phyloP scores from a whole-genome alignment of 2,888 invertebrate species.

The Tinea pellionella region DNA sequence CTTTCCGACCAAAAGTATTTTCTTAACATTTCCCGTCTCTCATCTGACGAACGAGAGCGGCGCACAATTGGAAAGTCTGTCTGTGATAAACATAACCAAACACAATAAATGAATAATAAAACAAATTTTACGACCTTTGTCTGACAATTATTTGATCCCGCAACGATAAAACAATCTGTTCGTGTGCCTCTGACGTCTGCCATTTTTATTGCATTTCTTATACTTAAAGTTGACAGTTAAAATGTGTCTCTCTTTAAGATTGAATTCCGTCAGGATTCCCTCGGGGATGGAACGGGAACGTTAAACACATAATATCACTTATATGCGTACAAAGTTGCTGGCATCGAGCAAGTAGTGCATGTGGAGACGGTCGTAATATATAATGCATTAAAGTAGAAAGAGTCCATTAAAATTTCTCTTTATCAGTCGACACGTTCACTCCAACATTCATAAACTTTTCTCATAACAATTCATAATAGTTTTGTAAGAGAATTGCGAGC shows the following conservation, averaged over 20 bases:
- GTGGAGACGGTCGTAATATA: too few relatives aligned
- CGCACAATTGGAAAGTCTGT: not conserved
- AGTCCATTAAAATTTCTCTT: not conserved
- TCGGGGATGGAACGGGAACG: too few relatives aligned
- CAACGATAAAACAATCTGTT: not conserved
- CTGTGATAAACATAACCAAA: not conserved
- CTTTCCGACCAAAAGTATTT: too few relatives aligned
- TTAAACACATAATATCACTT: too few relatives aligned
- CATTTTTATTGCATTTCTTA: not conserved
- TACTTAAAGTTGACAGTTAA: not conserved
- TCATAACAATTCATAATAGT: slow-evolving; percentile 3
- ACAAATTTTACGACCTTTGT: not conserved
- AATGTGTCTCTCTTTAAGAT: not conserved
- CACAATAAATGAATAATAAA: not conserved
- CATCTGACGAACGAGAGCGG: too few relatives aligned
- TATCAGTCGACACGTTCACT: not conserved
- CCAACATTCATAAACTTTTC: not conserved
- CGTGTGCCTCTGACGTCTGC: not conserved
- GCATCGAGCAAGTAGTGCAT: too few relatives aligned
- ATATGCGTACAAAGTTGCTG: too few relatives aligned
- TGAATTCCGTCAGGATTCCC: too few relatives aligned
- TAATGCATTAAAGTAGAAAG: too few relatives aligned
- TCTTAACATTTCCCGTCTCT: too few relatives aligned
- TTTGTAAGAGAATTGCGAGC: not conserved
- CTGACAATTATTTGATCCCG: not conserved